phyloP scores from a whole-genome alignment of 2,888 invertebrate genomes.

The Pterostichus madidus region DNA sequence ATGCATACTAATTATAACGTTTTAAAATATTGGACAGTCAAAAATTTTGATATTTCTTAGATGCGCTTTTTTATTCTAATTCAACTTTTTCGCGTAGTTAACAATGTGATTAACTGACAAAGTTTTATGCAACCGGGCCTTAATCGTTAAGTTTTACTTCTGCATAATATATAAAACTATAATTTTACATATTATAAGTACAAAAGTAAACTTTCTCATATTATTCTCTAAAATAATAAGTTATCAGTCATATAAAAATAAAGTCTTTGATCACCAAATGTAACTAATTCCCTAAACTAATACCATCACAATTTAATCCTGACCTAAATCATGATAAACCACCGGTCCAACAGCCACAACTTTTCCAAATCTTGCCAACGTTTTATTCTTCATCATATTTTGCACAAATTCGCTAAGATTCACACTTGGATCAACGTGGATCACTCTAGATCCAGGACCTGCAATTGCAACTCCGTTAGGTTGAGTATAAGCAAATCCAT shows the following conservation, averaged over 20 bases:
- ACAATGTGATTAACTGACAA: no score
- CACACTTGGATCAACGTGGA: constrained; percentile 82
- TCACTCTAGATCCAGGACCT: constrained; percentile 85
- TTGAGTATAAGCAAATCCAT: constrained; percentile 87
- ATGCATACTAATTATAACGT: no score
- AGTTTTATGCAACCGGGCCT: no score
- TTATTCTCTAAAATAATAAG: neutral
- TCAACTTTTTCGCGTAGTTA: no score
- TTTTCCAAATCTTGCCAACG: constrained; percentile 82
- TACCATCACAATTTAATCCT: constrained; percentile 35
- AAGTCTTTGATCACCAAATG: constrained; percentile 1
- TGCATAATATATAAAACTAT: neutral
- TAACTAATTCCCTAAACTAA: neutral
- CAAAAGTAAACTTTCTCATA: no score
- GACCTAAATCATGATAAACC: constrained; percentile 81
- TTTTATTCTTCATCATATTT: constrained; percentile 73
- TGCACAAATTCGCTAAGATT: constrained; percentile 81
- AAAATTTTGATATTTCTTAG: no score
- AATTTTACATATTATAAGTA: no score
- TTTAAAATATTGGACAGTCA: no score
- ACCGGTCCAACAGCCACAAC: constrained; percentile 87
- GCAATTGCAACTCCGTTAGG: constrained; percentile 88
- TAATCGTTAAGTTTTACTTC: no score
- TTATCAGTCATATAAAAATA: constrained; percentile 20
- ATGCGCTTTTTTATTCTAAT: no score